A percentile compares a stretch with the other conserved stretches of the same genome.
Evolutionary conservation across 1,140 invertebrate genomes (phyloP).

Genomic region (Apis laboriosa): DNA sequence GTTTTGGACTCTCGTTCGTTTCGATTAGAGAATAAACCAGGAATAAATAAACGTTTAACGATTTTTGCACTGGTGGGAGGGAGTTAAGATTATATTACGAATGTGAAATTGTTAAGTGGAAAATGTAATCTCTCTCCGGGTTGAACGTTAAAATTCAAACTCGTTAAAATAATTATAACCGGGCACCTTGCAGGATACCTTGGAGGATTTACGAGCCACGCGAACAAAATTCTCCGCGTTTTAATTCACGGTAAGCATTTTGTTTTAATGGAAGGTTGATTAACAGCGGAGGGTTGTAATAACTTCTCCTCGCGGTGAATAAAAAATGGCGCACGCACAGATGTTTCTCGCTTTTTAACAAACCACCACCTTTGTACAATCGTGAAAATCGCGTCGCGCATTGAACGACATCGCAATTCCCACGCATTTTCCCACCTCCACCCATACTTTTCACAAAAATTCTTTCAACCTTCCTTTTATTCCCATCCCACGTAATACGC

Average conservation of each 20-base stretch:
- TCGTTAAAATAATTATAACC: constrained; percentile 3
- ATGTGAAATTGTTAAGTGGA: background rate
- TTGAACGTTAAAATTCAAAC: background rate
- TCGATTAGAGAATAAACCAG: no score
- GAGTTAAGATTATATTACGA: no score
- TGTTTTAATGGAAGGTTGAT: constrained; percentile 4
- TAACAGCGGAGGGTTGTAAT: background rate
- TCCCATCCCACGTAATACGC: no score
- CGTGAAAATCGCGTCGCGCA: background rate
- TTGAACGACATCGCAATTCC: no score
- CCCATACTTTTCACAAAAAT: no score
- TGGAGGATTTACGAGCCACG: background rate
- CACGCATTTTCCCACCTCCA: no score
- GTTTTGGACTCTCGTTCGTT: no score
- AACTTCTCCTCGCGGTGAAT: background rate
- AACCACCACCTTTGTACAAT: background rate
- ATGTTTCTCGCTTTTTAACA: background rate
- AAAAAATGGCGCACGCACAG: background rate
- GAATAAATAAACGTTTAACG: no score
- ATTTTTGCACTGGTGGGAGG: background rate
- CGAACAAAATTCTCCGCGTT: constrained; percentile 5
- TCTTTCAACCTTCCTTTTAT: no score
- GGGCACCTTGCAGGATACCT: background rate
- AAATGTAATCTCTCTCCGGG: background rate
- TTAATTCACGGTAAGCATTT: constrained; percentile 25